Evolutionary conservation across 2,888 invertebrate genomes (phyloP).

Genomic region (Xestia sexstrigata): DNA sequence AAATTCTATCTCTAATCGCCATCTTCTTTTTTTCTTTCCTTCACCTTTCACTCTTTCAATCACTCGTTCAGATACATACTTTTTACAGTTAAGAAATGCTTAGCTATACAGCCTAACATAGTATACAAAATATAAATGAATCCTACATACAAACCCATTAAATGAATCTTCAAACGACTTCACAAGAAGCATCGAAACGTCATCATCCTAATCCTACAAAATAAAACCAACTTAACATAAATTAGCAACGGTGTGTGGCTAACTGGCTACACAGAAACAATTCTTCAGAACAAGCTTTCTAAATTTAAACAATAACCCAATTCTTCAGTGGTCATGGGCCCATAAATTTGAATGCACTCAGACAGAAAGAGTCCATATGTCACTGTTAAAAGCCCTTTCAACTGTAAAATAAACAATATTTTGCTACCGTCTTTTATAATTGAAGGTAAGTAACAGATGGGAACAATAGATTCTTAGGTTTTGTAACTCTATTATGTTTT

Average conservation of each 20-base stretch:
- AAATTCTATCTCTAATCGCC: too few relatives aligned
- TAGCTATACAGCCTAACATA: background rate
- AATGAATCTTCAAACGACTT: slow-evolving; percentile 22
- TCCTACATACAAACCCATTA: background rate
- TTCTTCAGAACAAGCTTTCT: slow-evolving; percentile 74
- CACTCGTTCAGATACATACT: background rate
- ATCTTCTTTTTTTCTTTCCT: background rate
- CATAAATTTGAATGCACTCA: slow-evolving; percentile 85
- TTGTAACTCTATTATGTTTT: slow-evolving; percentile 86
- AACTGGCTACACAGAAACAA: slow-evolving; percentile 64
- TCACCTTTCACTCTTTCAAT: too few relatives aligned
- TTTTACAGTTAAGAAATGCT: background rate
- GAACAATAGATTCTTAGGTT: slow-evolving; percentile 81
- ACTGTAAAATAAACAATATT: slow-evolving; percentile 89
- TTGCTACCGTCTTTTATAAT: slow-evolving; percentile 85
- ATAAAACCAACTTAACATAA: slow-evolving; percentile 65
- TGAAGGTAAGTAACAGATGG: slow-evolving; percentile 83
- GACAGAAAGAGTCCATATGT: slow-evolving; percentile 84
- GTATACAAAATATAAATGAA: background rate
- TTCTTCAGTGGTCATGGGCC: slow-evolving; percentile 81
- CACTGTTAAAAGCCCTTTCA: slow-evolving; percentile 85
- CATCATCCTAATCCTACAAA: slow-evolving; percentile 27
- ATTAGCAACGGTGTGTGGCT: slow-evolving; percentile 82
- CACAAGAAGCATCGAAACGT: slow-evolving; percentile 30
- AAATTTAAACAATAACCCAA: slow-evolving; percentile 85